Percentiles rank a stretch among this genome's conserved stretches.
Conservation (phyloP, 1,140 invertebrate species). For the Saxidomus purpurata region DNA sequence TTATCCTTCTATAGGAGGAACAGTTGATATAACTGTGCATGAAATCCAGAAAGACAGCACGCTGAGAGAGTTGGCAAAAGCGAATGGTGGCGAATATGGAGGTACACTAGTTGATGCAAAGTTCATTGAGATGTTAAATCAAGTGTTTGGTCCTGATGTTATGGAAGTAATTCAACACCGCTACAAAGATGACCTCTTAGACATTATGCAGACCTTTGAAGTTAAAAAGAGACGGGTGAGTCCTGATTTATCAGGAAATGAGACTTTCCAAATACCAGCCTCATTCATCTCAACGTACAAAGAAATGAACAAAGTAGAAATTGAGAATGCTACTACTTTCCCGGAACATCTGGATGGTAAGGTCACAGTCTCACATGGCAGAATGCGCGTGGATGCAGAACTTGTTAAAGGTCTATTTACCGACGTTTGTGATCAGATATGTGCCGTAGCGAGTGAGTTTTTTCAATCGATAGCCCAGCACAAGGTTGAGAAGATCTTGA, state of each 20-base stretch:
- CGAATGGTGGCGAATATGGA: slow-evolving; percentile 56
- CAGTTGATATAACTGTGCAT: slow-evolving; percentile 54
- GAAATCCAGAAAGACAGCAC: slow-evolving; percentile 33
- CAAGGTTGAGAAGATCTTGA: not conserved
- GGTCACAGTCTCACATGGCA: not conserved
- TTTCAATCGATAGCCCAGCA: not conserved
- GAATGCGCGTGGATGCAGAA: not conserved
- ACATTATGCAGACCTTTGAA: slow-evolving; percentile 37
- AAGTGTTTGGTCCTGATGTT: slow-evolving; percentile 42
- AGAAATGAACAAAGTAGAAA: not conserved
- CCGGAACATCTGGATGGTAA: not conserved
- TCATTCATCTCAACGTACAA: slow-evolving; percentile 30
- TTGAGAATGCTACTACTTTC: not conserved
- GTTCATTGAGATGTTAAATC: not conserved
- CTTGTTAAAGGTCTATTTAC: slow-evolving; percentile 22
- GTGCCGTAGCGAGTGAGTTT: not conserved
- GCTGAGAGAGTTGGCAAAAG: slow-evolving; percentile 46
- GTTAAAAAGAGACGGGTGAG: slow-evolving; percentile 30
- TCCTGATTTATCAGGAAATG: not conserved
- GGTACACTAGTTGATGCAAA: slow-evolving; percentile 41
- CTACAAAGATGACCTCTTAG: slow-evolving; percentile 28
- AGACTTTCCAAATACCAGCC: not conserved
- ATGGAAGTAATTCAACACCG: slow-evolving; percentile 36
- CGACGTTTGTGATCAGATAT: not conserved
- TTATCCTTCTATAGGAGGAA: slow-evolving; percentile 22